These are phyloP conservation scores for Oreochromis aureus DNA, from an alignment of 2,113 vertebrate species.

Conservation along the genomic window DNA sequence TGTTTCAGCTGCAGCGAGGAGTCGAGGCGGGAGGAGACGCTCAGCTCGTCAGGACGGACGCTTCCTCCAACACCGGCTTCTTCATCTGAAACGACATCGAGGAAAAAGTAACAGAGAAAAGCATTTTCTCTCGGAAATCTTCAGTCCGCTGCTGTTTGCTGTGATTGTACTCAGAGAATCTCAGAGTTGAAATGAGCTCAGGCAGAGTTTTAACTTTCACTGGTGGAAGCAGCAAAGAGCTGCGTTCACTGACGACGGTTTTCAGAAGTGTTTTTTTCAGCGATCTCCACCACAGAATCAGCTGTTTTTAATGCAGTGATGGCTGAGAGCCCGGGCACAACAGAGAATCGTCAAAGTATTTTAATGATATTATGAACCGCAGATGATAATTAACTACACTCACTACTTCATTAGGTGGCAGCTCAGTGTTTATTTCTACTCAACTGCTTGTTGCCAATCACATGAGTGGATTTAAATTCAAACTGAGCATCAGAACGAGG, in stretches of 20 bases:
- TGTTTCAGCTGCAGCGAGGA: not conserved
- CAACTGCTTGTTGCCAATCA: not conserved
- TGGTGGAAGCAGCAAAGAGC: fast-evolving
- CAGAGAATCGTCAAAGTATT: not conserved
- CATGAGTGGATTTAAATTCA: fast-evolving
- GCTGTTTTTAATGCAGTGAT: not conserved
- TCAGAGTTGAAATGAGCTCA: not conserved
- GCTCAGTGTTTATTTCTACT: not conserved
- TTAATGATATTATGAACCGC: fast-evolving
- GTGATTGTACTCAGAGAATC: not conserved
- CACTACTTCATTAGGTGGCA: fast-evolving
- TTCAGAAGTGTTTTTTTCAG: not conserved
- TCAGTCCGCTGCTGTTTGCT: not conserved
- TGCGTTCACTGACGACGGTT: not conserved
- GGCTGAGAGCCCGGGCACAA: not conserved
- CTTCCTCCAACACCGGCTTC: not conserved
- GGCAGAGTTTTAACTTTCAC: fast-evolving
- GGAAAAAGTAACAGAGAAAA: not conserved
- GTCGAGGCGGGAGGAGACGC: not conserved
- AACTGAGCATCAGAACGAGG: not conserved
- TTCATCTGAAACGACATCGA: conserved; percentile 14
- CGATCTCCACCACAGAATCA: not conserved
- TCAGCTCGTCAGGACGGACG: conserved; percentile 10
- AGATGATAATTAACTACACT: not conserved
- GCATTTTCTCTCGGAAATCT: not conserved